Evolutionary conservation across 2,113 vertebrate genomes (phyloP), one percentile per base, ranked within the genome.

Genomic region (Oophaga pumilio): DNA sequence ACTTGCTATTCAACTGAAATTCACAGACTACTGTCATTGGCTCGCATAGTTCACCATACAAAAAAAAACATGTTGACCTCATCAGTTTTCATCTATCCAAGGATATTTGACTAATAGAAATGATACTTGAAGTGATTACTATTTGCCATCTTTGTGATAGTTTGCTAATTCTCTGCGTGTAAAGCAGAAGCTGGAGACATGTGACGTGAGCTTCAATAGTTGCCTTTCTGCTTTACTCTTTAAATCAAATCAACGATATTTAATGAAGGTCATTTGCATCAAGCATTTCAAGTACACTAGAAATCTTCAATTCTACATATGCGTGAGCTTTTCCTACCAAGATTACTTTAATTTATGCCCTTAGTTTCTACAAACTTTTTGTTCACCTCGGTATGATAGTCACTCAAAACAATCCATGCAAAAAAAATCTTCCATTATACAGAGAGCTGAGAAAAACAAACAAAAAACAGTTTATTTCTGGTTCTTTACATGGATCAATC

Each of bases 11-110:
- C 14, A 22, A 8, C 22, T 20, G 18, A 18, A 50, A 74, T 50
- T 50, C 33, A 0, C 33, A 49, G 43, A 49, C 33, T 50, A 2
- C 43, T 50, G 71, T 50, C 49, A 49, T 74, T 22, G 17, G 11
- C 71, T 7, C 33, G 50, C 8, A 50, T 74, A 74, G 17, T 50
- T 74, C 15, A 33, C 71, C 43, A 10, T 49, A 49, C 9, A 74
- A 73, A 74, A 49, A 20, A 74, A 73, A 74, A 74, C 15, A 74
- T 22, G 50, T 74, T 74, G 71, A 74, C 43, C 71, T 74, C 71
- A 74, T 74, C 43, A 74, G 71, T 74, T 74, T 74, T 74, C 33
- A 74, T 50, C 22, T 50, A 74, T 74, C 69, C 33, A 49, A 43
- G 33, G 69, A 73, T 73, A 43, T 49, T 2, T 73, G 8, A 14